phyloP scores from a whole-genome alignment of 2,113 vertebrate species.

The Dasyurus viverrinus region DNA sequence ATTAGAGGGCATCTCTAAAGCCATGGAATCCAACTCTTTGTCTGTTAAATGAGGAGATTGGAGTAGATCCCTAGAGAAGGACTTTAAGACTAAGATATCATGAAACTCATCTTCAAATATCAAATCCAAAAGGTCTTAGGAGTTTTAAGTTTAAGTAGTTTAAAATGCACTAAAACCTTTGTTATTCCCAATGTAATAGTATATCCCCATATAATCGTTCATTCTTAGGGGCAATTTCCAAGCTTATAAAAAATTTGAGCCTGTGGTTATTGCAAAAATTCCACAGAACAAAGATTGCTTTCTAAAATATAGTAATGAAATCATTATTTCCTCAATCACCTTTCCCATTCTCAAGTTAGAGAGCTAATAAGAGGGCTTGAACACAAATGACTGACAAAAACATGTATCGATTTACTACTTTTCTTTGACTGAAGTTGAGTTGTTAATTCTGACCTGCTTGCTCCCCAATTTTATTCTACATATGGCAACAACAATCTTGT shows the following conservation, averaged over 20 bases:
- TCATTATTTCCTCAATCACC: background rate
- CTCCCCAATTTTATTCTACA: conserved; percentile 16
- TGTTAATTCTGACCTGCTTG: conserved; percentile 57
- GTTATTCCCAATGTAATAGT: background rate
- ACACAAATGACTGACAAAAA: background rate
- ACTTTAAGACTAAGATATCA: background rate
- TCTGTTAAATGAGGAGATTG: background rate
- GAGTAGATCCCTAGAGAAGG: background rate
- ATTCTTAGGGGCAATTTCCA: background rate
- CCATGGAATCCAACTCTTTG: background rate
- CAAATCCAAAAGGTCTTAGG: background rate
- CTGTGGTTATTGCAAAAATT: background rate
- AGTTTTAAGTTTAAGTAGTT: background rate
- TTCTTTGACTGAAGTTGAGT: conserved; percentile 51
- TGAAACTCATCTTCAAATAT: background rate
- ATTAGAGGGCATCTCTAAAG: background rate
- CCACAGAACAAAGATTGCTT: background rate
- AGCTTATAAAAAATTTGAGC: conserved; percentile 31
- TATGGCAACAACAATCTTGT: background rate
- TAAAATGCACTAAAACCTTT: background rate
- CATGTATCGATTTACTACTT: conserved; percentile 28
- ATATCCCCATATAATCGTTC: background rate
- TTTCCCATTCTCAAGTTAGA: conserved; percentile 15
- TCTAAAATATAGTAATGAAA: conserved; percentile 9
- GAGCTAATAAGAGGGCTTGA: background rate